Evolutionary conservation across 2,888 invertebrate species (phyloP).

Genomic region (Thereva unica): DNA sequence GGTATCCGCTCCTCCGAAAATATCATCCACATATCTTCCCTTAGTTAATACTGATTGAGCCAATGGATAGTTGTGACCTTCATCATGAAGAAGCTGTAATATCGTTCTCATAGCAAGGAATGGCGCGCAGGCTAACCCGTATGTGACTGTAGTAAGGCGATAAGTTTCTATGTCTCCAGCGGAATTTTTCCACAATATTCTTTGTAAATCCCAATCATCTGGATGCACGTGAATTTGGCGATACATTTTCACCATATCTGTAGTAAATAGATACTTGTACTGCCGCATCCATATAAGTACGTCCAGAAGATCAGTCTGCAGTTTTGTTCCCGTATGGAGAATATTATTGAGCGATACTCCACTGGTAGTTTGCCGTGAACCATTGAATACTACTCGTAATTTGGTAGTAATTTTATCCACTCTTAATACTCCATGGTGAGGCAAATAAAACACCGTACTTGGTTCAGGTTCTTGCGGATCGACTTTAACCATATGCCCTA

Average conservation of each 20-base stretch:
- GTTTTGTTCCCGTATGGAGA: neutral
- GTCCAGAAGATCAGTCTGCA: slow-evolving; percentile 5
- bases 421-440: slow-evolving; percentile 11
- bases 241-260: slow-evolving; percentile 9
- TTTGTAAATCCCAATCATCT: slow-evolving; percentile 2
- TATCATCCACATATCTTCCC: too few relatives aligned
- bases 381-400: slow-evolving; percentile 13
- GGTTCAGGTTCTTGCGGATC: too few relatives aligned
- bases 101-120: neutral
- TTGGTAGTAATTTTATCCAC: neutral
- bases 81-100: neutral
- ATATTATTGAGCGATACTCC: slow-evolving; percentile 2
- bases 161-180: neutral
- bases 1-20: too few relatives aligned
- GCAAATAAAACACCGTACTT: neutral
- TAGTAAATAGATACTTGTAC: neutral
- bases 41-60: too few relatives aligned
- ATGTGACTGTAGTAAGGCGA: slow-evolving; percentile 5
- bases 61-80: neutral
- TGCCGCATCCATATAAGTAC: slow-evolving; percentile 2
- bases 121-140: neutral
- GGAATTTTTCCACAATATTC: neutral
- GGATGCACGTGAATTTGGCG: slow-evolving; percentile 6
- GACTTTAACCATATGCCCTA: slow-evolving; percentile 1
- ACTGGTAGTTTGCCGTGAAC: neutral